Evolutionary conservation across 1,140 invertebrate species (phyloP), one percentile per base, ranked within the genome.

Genomic region (Hycleus phaleratus): DNA sequence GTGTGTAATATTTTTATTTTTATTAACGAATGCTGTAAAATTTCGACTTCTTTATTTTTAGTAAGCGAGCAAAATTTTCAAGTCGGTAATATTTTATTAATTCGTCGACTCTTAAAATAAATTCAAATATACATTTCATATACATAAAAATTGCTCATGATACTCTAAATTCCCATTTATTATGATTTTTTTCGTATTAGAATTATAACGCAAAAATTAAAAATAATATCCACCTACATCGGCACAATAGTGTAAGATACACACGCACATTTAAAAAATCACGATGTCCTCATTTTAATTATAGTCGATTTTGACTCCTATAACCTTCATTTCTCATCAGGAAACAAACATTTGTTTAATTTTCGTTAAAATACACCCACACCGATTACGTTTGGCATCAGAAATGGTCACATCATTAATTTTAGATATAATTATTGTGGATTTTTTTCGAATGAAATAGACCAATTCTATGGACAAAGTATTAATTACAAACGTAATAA

Each of bases 31-130:
- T 42, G 51, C 51, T 53, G 51, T 53, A 53, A 53, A 53, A 53
- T 53, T 53, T 53, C 46, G 32, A 53, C 51, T 53, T 53, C 51
- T 53, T 53, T 53, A 53, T 53, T 53, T 53, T 53, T 53, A 53
- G 51, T 53, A 53, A 45, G 51, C 46, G 51, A 53, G 51, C 51
- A 45, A 32, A 53, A 53, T 53, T 53, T 53, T 53, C 51, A 45
- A 12, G 51, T 40, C 10, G 49, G 49, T 52, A 52, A 52, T 52
- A 52, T 52, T 53, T 53, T 53, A 53, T 53, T 53, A 53, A 53
- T 53, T 53, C 51, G 51, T 53, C 44, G 32, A 32, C 26, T 46
- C 48, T 49, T 11, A 45, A 53, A 53, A 53, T 53, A 53, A 53
- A 52, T 43, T 52, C n/a, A 40, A 38, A 52, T 26, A 52, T n/a